phyloP scores from a whole-genome alignment of 2,797 vertebrate species.

The Caiman crocodilus region DNA sequence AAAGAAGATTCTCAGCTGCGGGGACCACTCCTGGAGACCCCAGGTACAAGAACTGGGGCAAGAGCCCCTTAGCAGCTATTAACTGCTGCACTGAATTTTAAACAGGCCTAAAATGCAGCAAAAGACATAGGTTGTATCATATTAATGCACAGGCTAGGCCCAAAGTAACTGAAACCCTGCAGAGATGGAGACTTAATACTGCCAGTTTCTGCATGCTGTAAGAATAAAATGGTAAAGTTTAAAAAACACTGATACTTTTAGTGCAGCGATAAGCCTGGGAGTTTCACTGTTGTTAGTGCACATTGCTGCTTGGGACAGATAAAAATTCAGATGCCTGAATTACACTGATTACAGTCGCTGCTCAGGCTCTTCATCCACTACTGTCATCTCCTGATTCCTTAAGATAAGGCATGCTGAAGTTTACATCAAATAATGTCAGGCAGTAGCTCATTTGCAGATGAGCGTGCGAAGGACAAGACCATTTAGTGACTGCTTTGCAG shows the following conservation, averaged over 20 bases:
- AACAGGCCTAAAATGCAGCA: not conserved
- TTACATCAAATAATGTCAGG: not conserved
- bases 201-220: not conserved
- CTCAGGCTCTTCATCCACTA: conserved; percentile 10
- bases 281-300: not conserved
- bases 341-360: not conserved
- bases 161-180: not conserved
- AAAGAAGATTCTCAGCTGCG: not conserved
- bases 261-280: not conserved
- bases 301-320: conserved; percentile 7
- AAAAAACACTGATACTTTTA: not conserved
- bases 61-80: not conserved
- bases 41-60: not conserved
- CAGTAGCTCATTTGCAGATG: not conserved
- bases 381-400: not conserved
- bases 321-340: not conserved
- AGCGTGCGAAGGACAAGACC: not conserved
- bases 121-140: not conserved
- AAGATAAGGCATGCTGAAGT: not conserved
- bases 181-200: conserved; percentile 14
- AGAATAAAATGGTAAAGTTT: not conserved
- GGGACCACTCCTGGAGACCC: not conserved
- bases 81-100: not conserved
- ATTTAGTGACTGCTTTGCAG: not conserved
- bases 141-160: not conserved